Conservation (phyloP, 2,797 vertebrate genomes). For the Lacerta bilineata region DNA sequence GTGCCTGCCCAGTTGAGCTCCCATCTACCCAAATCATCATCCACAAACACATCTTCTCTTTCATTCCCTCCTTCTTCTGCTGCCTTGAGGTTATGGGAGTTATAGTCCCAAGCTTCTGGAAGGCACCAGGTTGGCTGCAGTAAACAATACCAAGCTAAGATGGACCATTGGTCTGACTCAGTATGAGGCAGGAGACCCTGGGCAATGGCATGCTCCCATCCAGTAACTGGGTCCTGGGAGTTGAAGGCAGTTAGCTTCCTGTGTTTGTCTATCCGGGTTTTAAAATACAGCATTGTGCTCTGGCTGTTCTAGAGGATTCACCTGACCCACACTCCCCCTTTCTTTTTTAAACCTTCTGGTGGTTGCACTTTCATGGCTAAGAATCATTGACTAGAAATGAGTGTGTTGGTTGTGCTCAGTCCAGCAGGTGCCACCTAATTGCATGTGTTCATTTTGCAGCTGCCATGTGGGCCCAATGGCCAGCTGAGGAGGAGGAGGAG, state of each 20-base stretch:
- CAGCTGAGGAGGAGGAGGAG: conserved; percentile 64
- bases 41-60: not conserved
- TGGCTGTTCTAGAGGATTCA: not conserved
- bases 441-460: conserved; percentile 69
- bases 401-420: not conserved
- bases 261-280: not conserved
- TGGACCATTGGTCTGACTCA: not conserved
- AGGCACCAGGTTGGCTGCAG: not conserved
- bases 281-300: not conserved
- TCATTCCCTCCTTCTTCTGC: not conserved
- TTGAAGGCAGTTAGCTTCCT: not conserved
- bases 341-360: no score
- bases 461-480: conserved; percentile 53
- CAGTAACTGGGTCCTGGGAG: not conserved
- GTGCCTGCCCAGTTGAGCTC: not conserved
- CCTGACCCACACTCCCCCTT: not conserved
- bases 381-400: not conserved
- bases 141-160: not conserved
- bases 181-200: no score
- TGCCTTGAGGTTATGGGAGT: no score
- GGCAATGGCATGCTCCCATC: no score
- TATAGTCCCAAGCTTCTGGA: not conserved
- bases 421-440: conserved; percentile 70
- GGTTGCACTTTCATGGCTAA: not conserved
- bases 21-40: not conserved